Evolutionary conservation across 2,797 vertebrate species (phyloP).

Genomic region (Poeciliopsis gracilis): DNA sequence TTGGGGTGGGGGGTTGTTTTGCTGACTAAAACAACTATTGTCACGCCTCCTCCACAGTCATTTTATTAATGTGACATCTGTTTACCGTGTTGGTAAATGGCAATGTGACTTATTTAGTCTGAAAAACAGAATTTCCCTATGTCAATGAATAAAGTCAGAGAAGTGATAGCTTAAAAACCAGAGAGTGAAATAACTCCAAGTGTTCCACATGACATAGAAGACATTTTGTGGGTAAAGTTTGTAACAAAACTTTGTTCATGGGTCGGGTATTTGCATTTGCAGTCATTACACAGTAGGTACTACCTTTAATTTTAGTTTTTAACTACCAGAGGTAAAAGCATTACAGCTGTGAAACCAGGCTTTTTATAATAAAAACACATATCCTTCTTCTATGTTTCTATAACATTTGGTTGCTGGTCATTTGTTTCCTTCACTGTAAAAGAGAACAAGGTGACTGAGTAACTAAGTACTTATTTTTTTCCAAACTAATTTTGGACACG

Average conservation of each 20-base stretch:
- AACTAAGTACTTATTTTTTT: background rate
- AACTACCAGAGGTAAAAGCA: background rate
- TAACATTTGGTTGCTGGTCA: background rate
- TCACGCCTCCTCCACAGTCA: constrained; percentile 51
- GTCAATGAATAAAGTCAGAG: background rate
- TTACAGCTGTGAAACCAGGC: background rate
- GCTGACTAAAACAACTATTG: constrained; percentile 60
- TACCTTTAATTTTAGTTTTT: background rate
- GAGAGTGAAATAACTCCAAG: background rate
- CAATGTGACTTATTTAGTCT: constrained; percentile 43
- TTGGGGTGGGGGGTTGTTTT: constrained; percentile 41
- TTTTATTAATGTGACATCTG: constrained; percentile 37
- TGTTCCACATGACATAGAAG: background rate
- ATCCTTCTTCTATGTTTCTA: background rate
- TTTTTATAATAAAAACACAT: background rate
- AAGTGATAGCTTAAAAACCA: constrained; percentile 5
- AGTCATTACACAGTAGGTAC: background rate
- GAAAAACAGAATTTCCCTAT: constrained; percentile 49
- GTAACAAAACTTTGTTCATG: background rate
- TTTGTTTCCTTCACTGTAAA: background rate
- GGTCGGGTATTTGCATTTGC: background rate
- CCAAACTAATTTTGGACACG: background rate
- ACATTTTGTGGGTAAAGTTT: background rate
- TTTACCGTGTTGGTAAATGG: constrained; percentile 40
- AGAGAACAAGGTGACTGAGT: background rate